Percentiles rank a stretch among this genome's conserved stretches.
Evolutionary conservation across 2,888 invertebrate species (phyloP).

Genomic region (Drosophila koepferae): DNA sequence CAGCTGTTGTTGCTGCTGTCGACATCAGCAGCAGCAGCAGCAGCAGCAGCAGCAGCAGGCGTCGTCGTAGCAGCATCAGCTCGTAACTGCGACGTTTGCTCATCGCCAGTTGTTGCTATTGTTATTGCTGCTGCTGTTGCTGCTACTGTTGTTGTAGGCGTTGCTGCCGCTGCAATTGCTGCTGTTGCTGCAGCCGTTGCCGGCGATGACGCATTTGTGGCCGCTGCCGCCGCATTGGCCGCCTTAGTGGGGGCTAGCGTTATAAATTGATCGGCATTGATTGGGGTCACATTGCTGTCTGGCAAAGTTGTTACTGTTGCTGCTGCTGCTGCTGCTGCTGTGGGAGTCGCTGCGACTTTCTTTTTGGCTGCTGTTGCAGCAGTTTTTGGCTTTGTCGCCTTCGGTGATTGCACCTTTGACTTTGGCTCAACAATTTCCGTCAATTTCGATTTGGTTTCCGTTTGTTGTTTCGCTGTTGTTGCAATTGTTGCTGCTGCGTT

Average conservation of each 20-base stretch:
- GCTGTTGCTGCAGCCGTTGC: conserved; percentile 46
- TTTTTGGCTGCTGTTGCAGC: conserved; percentile 56
- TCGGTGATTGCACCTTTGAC: conserved; percentile 78
- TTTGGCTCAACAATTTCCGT: conserved; percentile 68
- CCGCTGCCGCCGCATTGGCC: conserved; percentile 48
- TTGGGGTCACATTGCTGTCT: conserved; percentile 79
- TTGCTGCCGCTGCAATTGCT: conserved; percentile 14
- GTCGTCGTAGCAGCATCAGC: conserved; percentile 18
- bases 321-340: conserved; percentile 38
- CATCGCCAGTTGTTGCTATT: conserved; percentile 39
- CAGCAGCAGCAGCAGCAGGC: conserved; percentile 13
- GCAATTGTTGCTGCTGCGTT: conserved; percentile 34
- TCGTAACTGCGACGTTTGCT: conserved; percentile 32
- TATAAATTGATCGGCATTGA: conserved; percentile 83
- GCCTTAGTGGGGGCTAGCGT: conserved; percentile 75
- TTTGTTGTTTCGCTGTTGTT: conserved; percentile 59
- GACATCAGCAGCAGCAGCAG: conserved; percentile 25
- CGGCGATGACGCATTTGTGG: conserved; percentile 73
- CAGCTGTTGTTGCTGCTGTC: conserved; percentile 63
- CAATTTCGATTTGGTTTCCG: conserved; percentile 73
- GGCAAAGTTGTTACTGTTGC: conserved; percentile 37
- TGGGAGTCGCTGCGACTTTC: conserved; percentile 52
- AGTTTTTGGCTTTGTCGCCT: conserved; percentile 66
- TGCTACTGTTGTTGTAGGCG: conserved; percentile 37
- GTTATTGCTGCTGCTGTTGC: conserved; percentile 27